phyloP scores from a whole-genome alignment of 2,888 invertebrate genomes.

The Pegoplata infirma region DNA sequence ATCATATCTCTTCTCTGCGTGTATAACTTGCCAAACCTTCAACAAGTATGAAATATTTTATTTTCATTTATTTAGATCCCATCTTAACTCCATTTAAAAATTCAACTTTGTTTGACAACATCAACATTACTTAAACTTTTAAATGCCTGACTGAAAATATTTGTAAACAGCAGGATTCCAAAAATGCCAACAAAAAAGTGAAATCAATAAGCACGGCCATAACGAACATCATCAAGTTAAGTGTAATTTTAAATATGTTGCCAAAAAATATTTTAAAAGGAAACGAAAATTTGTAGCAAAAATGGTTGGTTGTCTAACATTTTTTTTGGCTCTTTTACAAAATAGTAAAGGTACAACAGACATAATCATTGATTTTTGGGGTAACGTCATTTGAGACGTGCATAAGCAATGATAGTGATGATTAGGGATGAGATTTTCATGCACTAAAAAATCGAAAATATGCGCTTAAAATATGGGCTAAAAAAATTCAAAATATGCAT shows the following conservation, averaged over 20 bases:
- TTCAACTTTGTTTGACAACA: slow-evolving; percentile 18
- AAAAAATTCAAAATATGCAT: no score
- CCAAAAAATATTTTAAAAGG: slow-evolving; percentile 41
- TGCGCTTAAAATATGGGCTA: no score
- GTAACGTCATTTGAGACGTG: slow-evolving; percentile 21
- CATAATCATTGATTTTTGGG: slow-evolving; percentile 55
- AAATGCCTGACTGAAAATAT: slow-evolving; percentile 11
- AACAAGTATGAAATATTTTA: slow-evolving; percentile 54
- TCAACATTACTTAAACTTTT: slow-evolving; percentile 7
- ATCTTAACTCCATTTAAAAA: slow-evolving; percentile 36
- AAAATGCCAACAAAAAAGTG: neutral
- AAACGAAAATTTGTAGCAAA: slow-evolving; percentile 21
- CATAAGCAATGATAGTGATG: slow-evolving; percentile 27
- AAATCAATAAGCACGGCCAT: slow-evolving; percentile 37
- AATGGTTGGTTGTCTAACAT: slow-evolving; percentile 31
- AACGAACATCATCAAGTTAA: slow-evolving; percentile 49
- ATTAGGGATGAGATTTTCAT: no score
- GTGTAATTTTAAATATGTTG: slow-evolving; percentile 49
- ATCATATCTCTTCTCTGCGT: no score
- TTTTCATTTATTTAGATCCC: slow-evolving; percentile 35
- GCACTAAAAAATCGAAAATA: no score
- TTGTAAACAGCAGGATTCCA: no score
- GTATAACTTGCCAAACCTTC: slow-evolving; percentile 46
- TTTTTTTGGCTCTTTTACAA: slow-evolving; percentile 31
- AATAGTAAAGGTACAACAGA: slow-evolving; percentile 33